These are phyloP conservation scores for Patella caerulea DNA, from an alignment of 2,888 invertebrate species.

Conservation along the genomic window DNA sequence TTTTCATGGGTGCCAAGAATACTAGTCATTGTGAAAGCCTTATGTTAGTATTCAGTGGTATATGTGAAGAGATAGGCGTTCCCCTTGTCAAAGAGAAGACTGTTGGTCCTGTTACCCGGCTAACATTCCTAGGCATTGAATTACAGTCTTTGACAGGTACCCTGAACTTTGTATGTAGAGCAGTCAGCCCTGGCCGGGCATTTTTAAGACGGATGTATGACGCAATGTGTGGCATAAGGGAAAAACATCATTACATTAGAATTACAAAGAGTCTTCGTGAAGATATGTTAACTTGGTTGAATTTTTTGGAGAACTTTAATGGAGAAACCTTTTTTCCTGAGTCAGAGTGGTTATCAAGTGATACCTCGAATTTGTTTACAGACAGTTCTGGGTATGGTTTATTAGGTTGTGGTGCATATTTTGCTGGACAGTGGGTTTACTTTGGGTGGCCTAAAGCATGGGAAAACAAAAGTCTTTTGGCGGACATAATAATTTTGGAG, in stretches of 20 bases:
- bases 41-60: not conserved
- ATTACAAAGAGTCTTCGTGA: not conserved
- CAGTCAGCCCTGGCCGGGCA: not conserved
- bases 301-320: not conserved
- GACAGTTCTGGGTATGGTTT: not conserved
- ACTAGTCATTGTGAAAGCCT: not conserved
- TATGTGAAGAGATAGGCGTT: not conserved
- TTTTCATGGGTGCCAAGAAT: slow-evolving; percentile 12
- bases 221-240: slow-evolving; percentile 4
- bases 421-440: slow-evolving; percentile 20
- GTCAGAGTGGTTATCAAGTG: slow-evolving; percentile 18
- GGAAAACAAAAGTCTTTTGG: not conserved
- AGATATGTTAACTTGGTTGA: not conserved
- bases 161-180: not conserved
- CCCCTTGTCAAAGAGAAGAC: not conserved
- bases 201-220: not conserved
- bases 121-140: not conserved
- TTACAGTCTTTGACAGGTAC: not conserved
- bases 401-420: slow-evolving; percentile 22
- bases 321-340: slow-evolving; percentile 13
- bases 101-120: not conserved
- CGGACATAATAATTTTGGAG: slow-evolving; percentile 17
- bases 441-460: slow-evolving; percentile 12
- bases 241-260: not conserved
- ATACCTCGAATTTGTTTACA: slow-evolving; percentile 8